Evolutionary conservation across 2,888 invertebrate genomes (phyloP).

Genomic region (Scelioninae gen. 1): DNA sequence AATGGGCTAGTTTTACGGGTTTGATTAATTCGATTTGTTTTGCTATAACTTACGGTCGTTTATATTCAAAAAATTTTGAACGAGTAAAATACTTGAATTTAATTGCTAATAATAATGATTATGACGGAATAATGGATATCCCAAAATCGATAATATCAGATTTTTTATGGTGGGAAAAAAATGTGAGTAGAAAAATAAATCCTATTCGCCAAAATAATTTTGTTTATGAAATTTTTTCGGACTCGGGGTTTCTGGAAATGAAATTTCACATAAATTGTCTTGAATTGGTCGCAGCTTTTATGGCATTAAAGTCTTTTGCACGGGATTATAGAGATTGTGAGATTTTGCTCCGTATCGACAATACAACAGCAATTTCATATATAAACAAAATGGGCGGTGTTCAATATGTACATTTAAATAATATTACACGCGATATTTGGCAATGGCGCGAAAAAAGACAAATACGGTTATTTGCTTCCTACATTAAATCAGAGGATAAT

Average conservation of each 20-base stretch:
- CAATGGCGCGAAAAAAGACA: constrained; percentile 14
- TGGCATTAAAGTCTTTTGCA: constrained; percentile 28
- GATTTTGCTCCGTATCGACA: constrained; percentile 3
- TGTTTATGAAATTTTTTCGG: constrained; percentile 58
- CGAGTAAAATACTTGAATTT: constrained; percentile 52
- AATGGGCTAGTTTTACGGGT: constrained; percentile 58
- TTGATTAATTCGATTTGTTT: constrained; percentile 46
- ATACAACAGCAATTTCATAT: too few relatives aligned
- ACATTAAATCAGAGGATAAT: too few relatives aligned
- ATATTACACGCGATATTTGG: constrained; percentile 15
- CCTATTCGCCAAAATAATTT: constrained; percentile 26
- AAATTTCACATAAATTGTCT: constrained; percentile 33
- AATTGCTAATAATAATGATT: constrained; percentile 42
- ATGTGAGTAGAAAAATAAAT: too few relatives aligned
- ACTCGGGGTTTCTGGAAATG: constrained; percentile 59
- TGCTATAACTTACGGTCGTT: constrained; percentile 51
- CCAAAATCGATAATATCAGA: constrained; percentile 24
- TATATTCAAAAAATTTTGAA: constrained; percentile 63
- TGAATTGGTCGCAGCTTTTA: constrained; percentile 15
- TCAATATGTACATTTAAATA: not conserved
- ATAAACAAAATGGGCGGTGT: constrained; percentile 24
- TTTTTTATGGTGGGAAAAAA: constrained; percentile 59
- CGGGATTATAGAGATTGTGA: constrained; percentile 15
- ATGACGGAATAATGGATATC: constrained; percentile 38
- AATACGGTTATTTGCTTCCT: constrained; percentile 37